Base-by-base conservation (phyloP, 2,797 vertebrate species). In the Ptychobarbus kaznakovi region DNA sequence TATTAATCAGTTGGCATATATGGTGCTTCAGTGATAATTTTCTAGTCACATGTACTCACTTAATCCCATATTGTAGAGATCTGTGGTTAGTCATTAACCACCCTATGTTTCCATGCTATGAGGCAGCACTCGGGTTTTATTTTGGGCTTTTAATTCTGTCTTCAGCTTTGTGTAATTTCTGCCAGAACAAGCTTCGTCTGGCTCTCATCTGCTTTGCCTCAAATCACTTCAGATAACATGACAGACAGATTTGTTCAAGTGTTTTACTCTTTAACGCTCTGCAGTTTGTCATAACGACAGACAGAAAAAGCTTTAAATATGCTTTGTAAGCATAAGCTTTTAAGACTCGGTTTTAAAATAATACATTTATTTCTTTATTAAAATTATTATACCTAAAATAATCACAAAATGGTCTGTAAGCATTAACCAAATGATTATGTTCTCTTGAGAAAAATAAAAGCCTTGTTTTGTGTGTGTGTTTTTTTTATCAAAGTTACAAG, bases 81-180 rank as follows among this genome's bases (percentile, higher is more conserved):
- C 53, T 6, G 40, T 5, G 32, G 49, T 56, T 40, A 4, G 28
- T 49, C 22, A 83, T 76, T 42, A 51, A 20, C 35, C 86, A 70
- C 42, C 74, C 69, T 35, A 22, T 68, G 32, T 75, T 38, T 76
- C 11, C 49, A 16, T 84, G 73, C 68, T 61, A 3, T 32, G 3
- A 18, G 13, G 51, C 81, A 40, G 46, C 77, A 40, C 78, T 42
- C 46, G 15, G 63, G 63, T 68, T 77, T 88, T 82, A 87, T 77
- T 86, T 46, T 56, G 25, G 84, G 53, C 77, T 42, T 72, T 86
- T 79, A 63, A 82, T 83, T 79, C 68, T 16, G 56, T 88, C 86
- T 91, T 86, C 82, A 74, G 82, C 49, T 87, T 87, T 86, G 78
- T 89, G 88, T 91, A 89, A 91, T 92, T 85, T 84, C 80, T 61